A percentile compares a stretch with the other conserved stretches of the same genome.
Evolutionary conservation across 2,888 invertebrate species (phyloP).

Genomic region (Hirtodrosophila alboralis): DNA sequence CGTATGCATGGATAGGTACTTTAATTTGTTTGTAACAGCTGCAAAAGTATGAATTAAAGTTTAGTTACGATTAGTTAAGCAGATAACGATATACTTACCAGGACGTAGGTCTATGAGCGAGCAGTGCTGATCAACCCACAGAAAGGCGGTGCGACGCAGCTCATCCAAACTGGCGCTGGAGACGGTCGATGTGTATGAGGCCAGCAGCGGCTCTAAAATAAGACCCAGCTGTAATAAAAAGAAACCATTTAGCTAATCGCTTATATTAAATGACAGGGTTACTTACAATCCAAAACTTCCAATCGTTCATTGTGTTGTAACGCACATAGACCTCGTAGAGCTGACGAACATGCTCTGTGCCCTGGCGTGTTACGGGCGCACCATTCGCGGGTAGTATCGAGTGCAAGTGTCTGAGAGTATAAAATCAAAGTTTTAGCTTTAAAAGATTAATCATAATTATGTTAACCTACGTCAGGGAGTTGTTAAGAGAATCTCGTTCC

Average conservation of each 20-base stretch:
- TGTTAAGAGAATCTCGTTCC: slow-evolving; percentile 95
- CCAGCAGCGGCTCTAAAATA: slow-evolving; percentile 94
- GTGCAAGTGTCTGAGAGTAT: slow-evolving; percentile 92
- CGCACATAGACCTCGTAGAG: slow-evolving; percentile 97
- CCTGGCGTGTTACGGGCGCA: slow-evolving; percentile 95
- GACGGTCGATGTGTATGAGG: slow-evolving; percentile 95
- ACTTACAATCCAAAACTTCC: slow-evolving; percentile 99
- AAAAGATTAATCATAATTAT: no score
- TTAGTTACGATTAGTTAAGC: no score
- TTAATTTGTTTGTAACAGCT: slow-evolving; percentile 96
- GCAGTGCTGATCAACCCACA: slow-evolving; percentile 98
- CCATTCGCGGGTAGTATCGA: slow-evolving; percentile 97
- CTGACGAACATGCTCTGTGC: slow-evolving; percentile 95
- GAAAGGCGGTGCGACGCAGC: slow-evolving; percentile 94
- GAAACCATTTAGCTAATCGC: no score
- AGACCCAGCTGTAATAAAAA: slow-evolving; percentile 91
- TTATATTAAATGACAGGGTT: no score
- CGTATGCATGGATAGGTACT: slow-evolving; percentile 95
- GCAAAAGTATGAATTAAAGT: slow-evolving; percentile 74
- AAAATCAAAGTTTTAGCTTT: no score
- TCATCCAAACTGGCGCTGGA: slow-evolving; percentile 96
- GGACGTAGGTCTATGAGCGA: slow-evolving; percentile 96
- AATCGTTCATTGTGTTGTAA: slow-evolving; percentile 93
- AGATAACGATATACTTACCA: slow-evolving; percentile 85
- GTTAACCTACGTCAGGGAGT: slow-evolving; percentile 91